phyloP scores from a whole-genome alignment of 2,113 vertebrate species.

The Poeciliopsis retropinna region DNA sequence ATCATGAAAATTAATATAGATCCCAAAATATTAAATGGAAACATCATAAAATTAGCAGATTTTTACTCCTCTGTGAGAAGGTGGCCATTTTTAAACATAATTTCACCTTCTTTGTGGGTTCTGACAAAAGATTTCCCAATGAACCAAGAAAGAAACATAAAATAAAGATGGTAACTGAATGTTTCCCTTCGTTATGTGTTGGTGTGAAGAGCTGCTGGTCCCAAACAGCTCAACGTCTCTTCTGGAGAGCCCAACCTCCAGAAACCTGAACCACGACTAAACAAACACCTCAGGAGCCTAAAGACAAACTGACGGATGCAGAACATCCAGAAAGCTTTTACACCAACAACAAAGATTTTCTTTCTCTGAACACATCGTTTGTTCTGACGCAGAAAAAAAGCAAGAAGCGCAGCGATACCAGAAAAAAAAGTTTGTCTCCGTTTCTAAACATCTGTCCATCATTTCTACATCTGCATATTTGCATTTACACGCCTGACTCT shows the following conservation, averaged over 20 bases:
- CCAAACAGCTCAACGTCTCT: constrained; percentile 29
- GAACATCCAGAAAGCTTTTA: background rate
- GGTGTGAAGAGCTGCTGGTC: background rate
- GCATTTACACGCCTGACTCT: background rate
- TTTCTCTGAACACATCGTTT: constrained; percentile 8
- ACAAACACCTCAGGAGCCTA: constrained; percentile 25
- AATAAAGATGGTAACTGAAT: background rate
- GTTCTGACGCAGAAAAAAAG: constrained; percentile 29
- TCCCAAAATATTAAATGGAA: background rate
- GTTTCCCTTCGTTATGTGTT: background rate
- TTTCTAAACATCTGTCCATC: background rate
- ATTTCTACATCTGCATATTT: background rate
- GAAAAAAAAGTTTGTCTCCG: background rate
- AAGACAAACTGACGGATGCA: constrained; percentile 27
- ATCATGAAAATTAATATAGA: background rate
- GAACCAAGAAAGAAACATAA: background rate
- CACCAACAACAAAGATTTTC: background rate
- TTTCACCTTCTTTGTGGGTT: background rate
- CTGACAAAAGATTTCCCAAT: background rate
- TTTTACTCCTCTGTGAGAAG: background rate
- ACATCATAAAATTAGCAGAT: background rate
- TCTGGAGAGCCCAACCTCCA: constrained; percentile 82
- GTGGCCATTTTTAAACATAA: background rate
- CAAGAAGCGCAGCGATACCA: constrained; percentile 35
- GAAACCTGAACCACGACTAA: constrained; percentile 38